phyloP scores from a whole-genome alignment of 1,140 invertebrate genomes.

The Sycophila sp. region DNA sequence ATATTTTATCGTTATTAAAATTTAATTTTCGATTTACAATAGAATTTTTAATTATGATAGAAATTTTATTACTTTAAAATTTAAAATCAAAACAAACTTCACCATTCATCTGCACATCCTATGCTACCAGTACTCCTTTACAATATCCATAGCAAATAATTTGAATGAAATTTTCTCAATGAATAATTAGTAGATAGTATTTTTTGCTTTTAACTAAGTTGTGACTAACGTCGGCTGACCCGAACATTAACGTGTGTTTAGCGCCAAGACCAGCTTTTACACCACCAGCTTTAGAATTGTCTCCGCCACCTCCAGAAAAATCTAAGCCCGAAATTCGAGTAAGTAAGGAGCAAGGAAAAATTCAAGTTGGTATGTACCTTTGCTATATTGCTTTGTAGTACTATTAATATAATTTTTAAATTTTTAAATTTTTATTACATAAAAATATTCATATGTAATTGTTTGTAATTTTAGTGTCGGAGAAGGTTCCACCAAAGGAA shows the following conservation, averaged over 20 bases:
- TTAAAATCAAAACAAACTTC: neutral
- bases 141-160: too few species aligned
- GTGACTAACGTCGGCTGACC: conserved; percentile 41
- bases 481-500: conserved; percentile 33
- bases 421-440: neutral
- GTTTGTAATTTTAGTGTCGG: conserved; percentile 34
- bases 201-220: neutral
- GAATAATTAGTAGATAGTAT: neutral
- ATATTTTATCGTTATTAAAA: neutral
- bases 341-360: conserved; percentile 55
- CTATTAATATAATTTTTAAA: neutral
- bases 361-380: conserved; percentile 58
- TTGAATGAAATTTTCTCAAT: neutral
- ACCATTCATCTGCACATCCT: too few species aligned
- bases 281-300: conserved; percentile 41
- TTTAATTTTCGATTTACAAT: too few species aligned
- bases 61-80: neutral
- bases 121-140: too few species aligned
- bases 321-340: conserved; percentile 55
- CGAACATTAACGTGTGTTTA: conserved; percentile 46
- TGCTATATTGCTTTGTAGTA: conserved; percentile 24
- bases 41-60: neutral
- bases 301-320: conserved; percentile 49
- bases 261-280: conserved; percentile 61
- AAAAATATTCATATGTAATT: neutral